Conservation (phyloP, 37 sponge, comb jelly and placozoan species). For the Ephydatia muelleri region DNA sequence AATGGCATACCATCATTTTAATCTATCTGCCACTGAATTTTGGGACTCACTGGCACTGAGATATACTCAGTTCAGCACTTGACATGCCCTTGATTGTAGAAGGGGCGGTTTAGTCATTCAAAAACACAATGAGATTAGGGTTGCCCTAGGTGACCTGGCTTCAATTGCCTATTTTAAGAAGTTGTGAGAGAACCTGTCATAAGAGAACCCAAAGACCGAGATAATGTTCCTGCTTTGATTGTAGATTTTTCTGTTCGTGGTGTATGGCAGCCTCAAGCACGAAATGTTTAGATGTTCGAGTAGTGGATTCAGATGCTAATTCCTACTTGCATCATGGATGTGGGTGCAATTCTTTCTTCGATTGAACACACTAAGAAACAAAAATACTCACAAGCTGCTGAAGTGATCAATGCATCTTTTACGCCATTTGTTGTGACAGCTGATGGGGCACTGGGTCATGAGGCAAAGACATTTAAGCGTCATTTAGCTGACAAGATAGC, state of each 20-base stretch:
- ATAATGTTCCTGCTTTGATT: slow-evolving; percentile 13
- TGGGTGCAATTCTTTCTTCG: no score
- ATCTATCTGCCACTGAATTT: no score
- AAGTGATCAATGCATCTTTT: no score
- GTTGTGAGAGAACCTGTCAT: slow-evolving; percentile 43
- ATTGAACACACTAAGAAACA: no score
- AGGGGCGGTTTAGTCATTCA: slow-evolving; percentile 35
- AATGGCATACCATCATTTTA: slow-evolving; percentile 24
- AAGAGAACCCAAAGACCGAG: slow-evolving; percentile 17
- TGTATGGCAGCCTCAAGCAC: slow-evolving; percentile 40
- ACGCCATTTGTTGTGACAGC: no score
- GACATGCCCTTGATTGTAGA: no score
- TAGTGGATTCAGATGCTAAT: no score
- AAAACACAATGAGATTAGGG: slow-evolving; percentile 36
- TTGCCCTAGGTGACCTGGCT: slow-evolving; percentile 47
- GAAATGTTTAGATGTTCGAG: slow-evolving; percentile 34
- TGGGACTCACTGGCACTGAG: no score
- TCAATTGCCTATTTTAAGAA: slow-evolving; percentile 30
- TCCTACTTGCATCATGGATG: no score
- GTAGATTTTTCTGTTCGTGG: slow-evolving; percentile 41
- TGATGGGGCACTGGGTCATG: slow-evolving; percentile 32
- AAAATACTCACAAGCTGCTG: no score
- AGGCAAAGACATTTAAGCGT: neutral
- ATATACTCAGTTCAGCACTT: no score
- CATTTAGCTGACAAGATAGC: slow-evolving; percentile 11